These are phyloP conservation scores for Nemurella pictetii DNA, from an alignment of 2,888 invertebrate genomes.

Conservation along the genomic window DNA sequence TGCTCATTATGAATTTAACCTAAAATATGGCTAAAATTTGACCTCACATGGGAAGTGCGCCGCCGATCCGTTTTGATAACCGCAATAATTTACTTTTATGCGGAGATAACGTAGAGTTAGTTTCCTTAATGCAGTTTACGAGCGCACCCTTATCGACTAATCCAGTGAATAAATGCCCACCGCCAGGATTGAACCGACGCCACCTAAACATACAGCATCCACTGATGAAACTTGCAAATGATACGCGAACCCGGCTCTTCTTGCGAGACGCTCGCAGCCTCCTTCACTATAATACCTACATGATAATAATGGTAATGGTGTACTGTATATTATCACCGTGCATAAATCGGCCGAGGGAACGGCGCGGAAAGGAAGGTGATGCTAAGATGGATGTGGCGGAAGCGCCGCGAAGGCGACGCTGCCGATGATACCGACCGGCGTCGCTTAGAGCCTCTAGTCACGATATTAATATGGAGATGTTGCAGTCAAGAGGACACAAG, in stretches of 20 bases:
- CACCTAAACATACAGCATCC: too few species aligned
- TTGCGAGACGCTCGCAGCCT: too few species aligned
- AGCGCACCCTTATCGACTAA: background rate
- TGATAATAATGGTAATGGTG: too few species aligned
- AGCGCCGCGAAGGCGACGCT: background rate
- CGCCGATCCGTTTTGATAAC: background rate
- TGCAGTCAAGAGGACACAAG: background rate
- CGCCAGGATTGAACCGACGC: too few species aligned
- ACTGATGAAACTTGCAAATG: too few species aligned
- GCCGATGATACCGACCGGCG: background rate
- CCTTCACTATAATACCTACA: too few species aligned
- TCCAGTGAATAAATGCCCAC: background rate
- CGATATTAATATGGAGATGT: background rate
- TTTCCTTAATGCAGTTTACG: constrained; percentile 9
- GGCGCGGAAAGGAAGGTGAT: background rate
- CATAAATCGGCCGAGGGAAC: background rate
- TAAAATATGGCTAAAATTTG: background rate
- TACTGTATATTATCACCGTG: too few species aligned
- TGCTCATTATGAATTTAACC: background rate
- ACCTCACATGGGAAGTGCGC: background rate
- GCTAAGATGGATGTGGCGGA: background rate
- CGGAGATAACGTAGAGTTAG: background rate
- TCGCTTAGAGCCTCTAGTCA: background rate
- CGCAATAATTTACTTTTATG: constrained; percentile 3
- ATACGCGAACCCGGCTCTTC: too few species aligned